Conservation (phyloP, 1,140 invertebrate species). For the Dinoponera quadriceps region DNA sequence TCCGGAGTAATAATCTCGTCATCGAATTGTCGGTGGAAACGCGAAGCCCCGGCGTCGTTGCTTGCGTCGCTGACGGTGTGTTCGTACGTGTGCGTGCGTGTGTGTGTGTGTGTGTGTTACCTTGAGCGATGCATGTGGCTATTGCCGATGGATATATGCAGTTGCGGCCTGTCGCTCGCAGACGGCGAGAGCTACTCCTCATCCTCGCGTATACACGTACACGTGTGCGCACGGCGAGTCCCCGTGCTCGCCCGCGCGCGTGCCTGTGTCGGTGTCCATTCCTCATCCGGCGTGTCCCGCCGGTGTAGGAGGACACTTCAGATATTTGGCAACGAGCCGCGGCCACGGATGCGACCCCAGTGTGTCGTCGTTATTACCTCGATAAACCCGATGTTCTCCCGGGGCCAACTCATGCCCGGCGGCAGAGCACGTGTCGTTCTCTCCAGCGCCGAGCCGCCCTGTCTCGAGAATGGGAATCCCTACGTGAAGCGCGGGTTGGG, state of each 20-base stretch:
- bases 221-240: neutral
- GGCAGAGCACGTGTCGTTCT: slow-evolving; percentile 1
- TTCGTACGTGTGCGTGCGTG: slow-evolving; percentile 5
- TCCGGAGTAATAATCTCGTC: neutral
- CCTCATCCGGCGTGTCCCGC: slow-evolving; percentile 23
- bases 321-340: slow-evolving; percentile 65
- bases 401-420: slow-evolving; percentile 26
- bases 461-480: slow-evolving; percentile 1
- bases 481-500: neutral
- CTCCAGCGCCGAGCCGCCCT: neutral
- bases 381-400: slow-evolving; percentile 41
- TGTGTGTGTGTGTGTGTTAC: slow-evolving; percentile 1
- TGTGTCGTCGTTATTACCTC: slow-evolving; percentile 45
- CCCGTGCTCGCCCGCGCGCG: neutral
- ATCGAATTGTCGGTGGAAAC: neutral
- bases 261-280: neutral
- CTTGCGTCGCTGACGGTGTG: no score
- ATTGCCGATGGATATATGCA: slow-evolving; percentile 52
- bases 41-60: neutral
- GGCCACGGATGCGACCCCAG: slow-evolving; percentile 31
- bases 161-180: slow-evolving; percentile 65
- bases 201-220: slow-evolving; percentile 1
- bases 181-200: slow-evolving; percentile 44
- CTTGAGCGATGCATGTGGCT: no score
- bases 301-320: slow-evolving; percentile 56